Evolutionary conservation across 2,797 vertebrate species (phyloP), one percentile per base, ranked within the genome.

Genomic region (Meriones psammophilus): DNA sequence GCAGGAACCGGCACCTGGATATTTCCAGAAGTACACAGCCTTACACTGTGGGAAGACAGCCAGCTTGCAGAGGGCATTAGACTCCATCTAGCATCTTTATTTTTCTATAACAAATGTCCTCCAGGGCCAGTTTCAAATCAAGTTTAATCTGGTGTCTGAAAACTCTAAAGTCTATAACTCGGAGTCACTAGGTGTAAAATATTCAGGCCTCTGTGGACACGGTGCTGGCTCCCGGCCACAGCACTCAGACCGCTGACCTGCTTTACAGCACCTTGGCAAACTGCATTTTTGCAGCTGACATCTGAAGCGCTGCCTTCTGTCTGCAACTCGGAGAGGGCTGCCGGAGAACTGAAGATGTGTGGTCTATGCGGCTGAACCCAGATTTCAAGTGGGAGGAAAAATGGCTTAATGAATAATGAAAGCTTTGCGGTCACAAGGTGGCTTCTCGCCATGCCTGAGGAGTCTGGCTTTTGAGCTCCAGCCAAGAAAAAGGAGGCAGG

Each of bases 371-470:
- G 91, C 92, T 94, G 88, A 95, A 85, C 96, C 91, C 15, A 26
- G 96, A 97, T 96, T 96, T 96, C 97, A 91, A 77, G 97, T 60
- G 62, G 97, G 95, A 96, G 97, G 92, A 80, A 81, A 97, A 92
- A 93, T n/a, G 94, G 89, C 92, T 97, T 94, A 84, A 98, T 98
- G 96, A 98, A 98, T 98, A 98, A 98, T 97, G 98, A 97, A 98
- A 96, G 96, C 96, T 95, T 94, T 94, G 97, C 96, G 62, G 76
- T 96, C 96, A 91, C 95, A 56, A 5, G 12, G 95, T 15, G 89
- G 94, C 97, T 90, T 78, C 97, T 95, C 84, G 81, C 30, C 1
- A 26, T 17, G 69, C 79, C 91, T 10, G 94, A 96, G 98, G 97
- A 95, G 91, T 94, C 85, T 83, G 94, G 69, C 88, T 96, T 94